Evolutionary conservation across 2,113 vertebrate species (phyloP).

Genomic region (Mormyrus lacerda): DNA sequence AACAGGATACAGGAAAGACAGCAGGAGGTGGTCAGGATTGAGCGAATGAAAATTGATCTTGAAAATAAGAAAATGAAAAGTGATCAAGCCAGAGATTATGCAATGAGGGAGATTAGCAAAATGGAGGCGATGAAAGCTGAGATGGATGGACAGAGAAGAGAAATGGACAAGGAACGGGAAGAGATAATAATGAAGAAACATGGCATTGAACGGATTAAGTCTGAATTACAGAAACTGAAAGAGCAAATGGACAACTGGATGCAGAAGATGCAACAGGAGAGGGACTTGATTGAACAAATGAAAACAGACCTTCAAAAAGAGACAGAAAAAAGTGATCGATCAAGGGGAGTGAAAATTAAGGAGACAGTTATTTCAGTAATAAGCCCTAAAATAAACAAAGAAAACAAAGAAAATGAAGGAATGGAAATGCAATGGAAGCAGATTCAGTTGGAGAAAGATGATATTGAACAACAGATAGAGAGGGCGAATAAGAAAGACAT

Average conservation of each 20-base stretch:
- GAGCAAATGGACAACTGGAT: slow-evolving; percentile 3
- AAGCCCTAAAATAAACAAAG: slow-evolving; percentile 32
- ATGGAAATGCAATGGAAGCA: slow-evolving; percentile 7
- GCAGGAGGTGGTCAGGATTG: background rate
- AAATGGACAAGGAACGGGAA: background rate
- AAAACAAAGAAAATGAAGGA: slow-evolving; percentile 17
- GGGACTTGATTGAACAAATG: background rate
- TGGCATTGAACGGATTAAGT: background rate
- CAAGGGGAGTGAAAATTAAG: slow-evolving; percentile 25
- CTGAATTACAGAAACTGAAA: slow-evolving; percentile 19
- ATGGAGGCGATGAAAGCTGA: slow-evolving; percentile 39
- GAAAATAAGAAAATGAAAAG: slow-evolving; percentile 13
- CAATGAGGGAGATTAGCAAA: slow-evolving; percentile 20
- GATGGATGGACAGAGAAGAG: slow-evolving; percentile 26
- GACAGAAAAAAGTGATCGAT: slow-evolving; percentile 15
- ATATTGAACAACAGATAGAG: background rate
- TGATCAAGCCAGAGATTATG: slow-evolving; percentile 21
- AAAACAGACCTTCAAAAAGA: slow-evolving; percentile 20
- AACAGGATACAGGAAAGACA: background rate
- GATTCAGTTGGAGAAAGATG: background rate
- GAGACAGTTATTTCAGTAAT: slow-evolving; percentile 3
- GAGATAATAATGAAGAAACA: background rate
- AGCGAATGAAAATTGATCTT: slow-evolving; percentile 19
- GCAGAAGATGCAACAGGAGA: background rate
- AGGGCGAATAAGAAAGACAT: background rate